Evolutionary conservation across 2,113 vertebrate genomes (phyloP).

Genomic region (Bothrops jararaca): DNA sequence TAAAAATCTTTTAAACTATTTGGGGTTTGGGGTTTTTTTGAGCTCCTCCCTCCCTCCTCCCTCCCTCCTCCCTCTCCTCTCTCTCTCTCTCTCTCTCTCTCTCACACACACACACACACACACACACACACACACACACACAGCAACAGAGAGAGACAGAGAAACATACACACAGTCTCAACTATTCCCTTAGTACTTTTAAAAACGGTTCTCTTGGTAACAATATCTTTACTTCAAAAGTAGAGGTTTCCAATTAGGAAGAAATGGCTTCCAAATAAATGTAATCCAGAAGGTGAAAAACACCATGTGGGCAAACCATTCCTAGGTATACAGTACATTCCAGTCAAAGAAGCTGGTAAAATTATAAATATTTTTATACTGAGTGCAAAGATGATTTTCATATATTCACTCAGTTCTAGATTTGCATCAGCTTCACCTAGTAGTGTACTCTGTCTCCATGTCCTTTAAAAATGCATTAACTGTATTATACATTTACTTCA

Average conservation of each 20-base stretch:
- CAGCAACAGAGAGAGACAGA: no score
- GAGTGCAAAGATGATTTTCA: neutral
- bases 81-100: neutral
- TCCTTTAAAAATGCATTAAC: neutral
- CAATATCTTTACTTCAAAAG: neutral
- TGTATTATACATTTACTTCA: neutral
- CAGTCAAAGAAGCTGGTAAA: neutral
- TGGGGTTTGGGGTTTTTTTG: neutral
- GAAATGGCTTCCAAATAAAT: neutral
- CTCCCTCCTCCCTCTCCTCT: neutral
- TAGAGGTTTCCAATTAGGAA: neutral
- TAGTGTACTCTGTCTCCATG: neutral
- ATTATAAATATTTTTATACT: neutral
- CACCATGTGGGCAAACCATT: neutral
- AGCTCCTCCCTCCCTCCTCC: neutral
- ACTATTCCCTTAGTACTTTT: neutral
- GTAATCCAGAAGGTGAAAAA: neutral
- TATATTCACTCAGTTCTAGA: neutral
- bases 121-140: no score
- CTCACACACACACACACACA: neutral
- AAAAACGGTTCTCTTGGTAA: neutral
- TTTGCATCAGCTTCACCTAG: neutral
- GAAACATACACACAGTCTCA: no score
- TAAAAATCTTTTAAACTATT: neutral
- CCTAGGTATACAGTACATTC: neutral